phyloP scores from a whole-genome alignment of 2,888 invertebrate species.

The Mylabris sibirica region DNA sequence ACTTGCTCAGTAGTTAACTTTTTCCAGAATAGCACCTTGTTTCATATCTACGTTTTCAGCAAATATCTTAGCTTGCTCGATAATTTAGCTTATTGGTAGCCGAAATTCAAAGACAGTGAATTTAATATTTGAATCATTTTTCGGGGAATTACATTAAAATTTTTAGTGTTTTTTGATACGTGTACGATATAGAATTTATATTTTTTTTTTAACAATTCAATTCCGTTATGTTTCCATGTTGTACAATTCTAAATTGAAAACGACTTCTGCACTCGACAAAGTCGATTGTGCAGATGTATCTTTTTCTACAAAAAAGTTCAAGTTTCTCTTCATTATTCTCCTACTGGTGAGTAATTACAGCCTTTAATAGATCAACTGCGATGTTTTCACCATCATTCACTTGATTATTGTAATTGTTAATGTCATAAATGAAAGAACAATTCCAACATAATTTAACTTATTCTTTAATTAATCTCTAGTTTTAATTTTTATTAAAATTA shows the following conservation, averaged over 20 bases:
- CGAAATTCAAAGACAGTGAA: no score
- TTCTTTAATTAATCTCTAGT: no score
- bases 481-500: no score
- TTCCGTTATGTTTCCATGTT: background rate
- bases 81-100: background rate
- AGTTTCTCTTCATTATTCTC: background rate
- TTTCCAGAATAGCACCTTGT: no score
- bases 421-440: background rate
- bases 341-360: background rate
- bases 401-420: background rate
- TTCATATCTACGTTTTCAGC: no score
- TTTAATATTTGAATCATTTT: background rate
- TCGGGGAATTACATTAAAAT: background rate
- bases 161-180: background rate
- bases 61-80: background rate
- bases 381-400: no score
- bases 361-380: no score
- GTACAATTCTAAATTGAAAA: background rate
- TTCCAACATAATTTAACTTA: background rate
- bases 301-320: background rate
- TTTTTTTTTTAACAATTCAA: background rate
- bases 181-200: background rate
- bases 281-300: background rate
- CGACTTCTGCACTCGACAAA: background rate
- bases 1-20: no score